Evolutionary conservation across 30 jellyfish, hydroid and myxozoan species (phyloP).

Genomic region (Aurelia sp.): DNA sequence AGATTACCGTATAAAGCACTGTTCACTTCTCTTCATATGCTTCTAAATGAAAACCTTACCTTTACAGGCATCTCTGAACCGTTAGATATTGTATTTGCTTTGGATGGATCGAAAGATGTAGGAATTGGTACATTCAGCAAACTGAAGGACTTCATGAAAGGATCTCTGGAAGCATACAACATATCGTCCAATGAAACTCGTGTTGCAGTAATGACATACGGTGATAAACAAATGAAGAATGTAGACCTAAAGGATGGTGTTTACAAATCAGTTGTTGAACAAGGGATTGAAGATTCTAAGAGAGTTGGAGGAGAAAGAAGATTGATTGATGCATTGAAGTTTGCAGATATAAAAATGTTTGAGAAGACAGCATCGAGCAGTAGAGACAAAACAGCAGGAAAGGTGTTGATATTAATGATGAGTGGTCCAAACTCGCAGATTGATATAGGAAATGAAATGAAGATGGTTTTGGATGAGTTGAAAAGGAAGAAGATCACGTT

Average conservation of each 20-base stretch:
- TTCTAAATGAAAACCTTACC: too few relatives aligned
- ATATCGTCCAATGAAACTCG: conserved; percentile 47
- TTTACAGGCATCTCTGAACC: conserved; percentile 36
- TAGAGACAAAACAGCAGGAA: conserved; percentile 7
- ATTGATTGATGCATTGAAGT: conserved; percentile 15
- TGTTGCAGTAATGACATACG: conserved; percentile 51
- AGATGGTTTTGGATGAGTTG: conserved; percentile 16
- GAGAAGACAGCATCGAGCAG: background rate
- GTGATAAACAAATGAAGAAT: background rate
- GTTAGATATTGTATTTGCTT: conserved; percentile 80
- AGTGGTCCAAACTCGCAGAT: conserved; percentile 16
- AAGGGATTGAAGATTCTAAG: conserved; percentile 13
- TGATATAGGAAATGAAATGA: background rate
- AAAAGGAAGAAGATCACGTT: background rate
- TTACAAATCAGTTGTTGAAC: conserved; percentile 23
- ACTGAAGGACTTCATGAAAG: conserved; percentile 47
- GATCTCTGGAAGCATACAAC: conserved; percentile 46
- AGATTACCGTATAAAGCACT: too few relatives aligned
- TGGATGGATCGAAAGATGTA: conserved; percentile 74
- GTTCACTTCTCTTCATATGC: too few relatives aligned
- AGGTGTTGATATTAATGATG: conserved; percentile 37
- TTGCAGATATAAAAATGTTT: conserved; percentile 32
- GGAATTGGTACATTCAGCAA: background rate
- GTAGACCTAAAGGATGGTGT: conserved; percentile 33
- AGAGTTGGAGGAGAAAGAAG: conserved; percentile 65